Evolutionary conservation across 2,888 invertebrate genomes (phyloP).

Genomic region (Catonia carolina): DNA sequence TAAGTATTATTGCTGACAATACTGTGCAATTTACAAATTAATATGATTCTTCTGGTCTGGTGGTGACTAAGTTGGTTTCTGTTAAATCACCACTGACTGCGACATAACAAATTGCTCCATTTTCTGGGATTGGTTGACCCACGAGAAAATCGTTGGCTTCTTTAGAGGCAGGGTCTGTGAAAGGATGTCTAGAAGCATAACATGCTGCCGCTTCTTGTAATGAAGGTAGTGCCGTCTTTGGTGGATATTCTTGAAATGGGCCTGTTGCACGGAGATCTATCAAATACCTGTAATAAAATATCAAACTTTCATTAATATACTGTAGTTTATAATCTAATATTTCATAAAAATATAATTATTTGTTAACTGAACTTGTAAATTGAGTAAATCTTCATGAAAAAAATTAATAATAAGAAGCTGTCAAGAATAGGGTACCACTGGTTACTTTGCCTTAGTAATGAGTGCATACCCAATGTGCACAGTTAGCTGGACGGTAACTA

Average conservation of each 20-base stretch:
- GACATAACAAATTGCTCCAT: constrained; percentile 51
- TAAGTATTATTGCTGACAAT: too few relatives aligned
- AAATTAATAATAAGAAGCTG: too few relatives aligned
- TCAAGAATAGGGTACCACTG: too few relatives aligned
- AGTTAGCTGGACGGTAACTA: too few relatives aligned
- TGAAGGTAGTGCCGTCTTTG: constrained; percentile 42
- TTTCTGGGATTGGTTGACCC: constrained; percentile 46
- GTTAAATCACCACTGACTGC: constrained; percentile 46
- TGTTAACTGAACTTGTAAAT: too few relatives aligned
- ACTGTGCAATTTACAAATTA: too few relatives aligned
- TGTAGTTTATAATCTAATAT: too few relatives aligned
- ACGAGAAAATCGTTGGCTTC: constrained; percentile 46
- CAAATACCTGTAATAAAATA: constrained; percentile 27
- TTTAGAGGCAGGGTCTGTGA: constrained; percentile 46
- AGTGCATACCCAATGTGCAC: too few relatives aligned
- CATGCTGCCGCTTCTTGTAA: constrained; percentile 38
- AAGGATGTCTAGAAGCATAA: constrained; percentile 36
- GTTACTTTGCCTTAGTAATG: too few relatives aligned
- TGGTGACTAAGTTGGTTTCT: constrained; percentile 36
- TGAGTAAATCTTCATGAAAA: too few relatives aligned
- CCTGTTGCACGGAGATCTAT: constrained; percentile 45
- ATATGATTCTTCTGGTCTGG: constrained; percentile 17
- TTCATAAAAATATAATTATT: too few relatives aligned
- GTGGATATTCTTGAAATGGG: constrained; percentile 47
- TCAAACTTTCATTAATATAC: background rate